Conservation (phyloP, 2,888 invertebrate genomes). For the Spatulosminthurus flaviceps region DNA sequence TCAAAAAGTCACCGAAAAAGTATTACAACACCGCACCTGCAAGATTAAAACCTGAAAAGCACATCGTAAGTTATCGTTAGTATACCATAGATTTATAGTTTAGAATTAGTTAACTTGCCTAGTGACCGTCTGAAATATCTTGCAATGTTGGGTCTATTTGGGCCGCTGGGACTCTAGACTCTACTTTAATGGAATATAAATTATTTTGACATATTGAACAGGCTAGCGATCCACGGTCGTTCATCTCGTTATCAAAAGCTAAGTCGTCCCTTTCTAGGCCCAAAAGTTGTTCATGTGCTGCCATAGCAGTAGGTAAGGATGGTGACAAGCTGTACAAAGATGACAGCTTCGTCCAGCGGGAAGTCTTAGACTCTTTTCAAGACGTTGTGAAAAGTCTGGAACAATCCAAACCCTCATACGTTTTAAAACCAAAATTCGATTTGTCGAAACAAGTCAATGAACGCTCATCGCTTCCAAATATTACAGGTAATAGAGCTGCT, state of each 20-base stretch:
- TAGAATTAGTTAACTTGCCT: too few species aligned
- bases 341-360: slow-evolving; percentile 58
- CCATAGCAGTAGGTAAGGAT: slow-evolving; percentile 52
- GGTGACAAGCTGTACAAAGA: slow-evolving; percentile 10
- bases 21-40: slow-evolving; percentile 64
- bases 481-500: slow-evolving; percentile 39
- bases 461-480: slow-evolving; percentile 42
- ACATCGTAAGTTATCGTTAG: slow-evolving; percentile 38
- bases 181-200: neutral
- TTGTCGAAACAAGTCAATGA: slow-evolving; percentile 26
- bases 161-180: too few species aligned
- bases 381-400: slow-evolving; percentile 60
- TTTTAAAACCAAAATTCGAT: slow-evolving; percentile 32
- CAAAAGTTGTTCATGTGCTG: slow-evolving; percentile 63
- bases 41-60: slow-evolving; percentile 60
- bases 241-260: slow-evolving; percentile 15
- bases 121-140: too few species aligned
- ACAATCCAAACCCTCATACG: slow-evolving; percentile 40
- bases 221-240: slow-evolving; percentile 40
- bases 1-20: slow-evolving; percentile 61
- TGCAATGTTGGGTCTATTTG: too few species aligned
- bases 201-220: neutral
- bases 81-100: too few species aligned
- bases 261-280: slow-evolving; percentile 51
- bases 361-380: slow-evolving; percentile 61